These are phyloP conservation scores for Penaeus monodon DNA, from an alignment of 2,888 invertebrate genomes.

Conservation along the genomic window DNA sequence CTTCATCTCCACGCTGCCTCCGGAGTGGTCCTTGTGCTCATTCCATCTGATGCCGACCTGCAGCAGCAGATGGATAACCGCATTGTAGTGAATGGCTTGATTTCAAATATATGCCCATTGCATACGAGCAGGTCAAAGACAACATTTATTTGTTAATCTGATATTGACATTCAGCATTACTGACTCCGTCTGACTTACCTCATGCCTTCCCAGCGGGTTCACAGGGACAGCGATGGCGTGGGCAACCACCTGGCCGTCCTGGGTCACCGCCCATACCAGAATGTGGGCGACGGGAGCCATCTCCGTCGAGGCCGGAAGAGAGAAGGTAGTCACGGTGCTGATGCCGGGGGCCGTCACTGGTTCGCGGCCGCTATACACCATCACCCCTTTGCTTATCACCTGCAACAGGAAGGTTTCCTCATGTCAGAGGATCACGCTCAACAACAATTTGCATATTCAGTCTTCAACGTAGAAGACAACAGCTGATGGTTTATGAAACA, in stretches of 20 bases:
- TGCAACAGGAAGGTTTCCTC: constrained; percentile 65
- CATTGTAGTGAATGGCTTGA: not conserved
- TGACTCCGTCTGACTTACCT: constrained; percentile 68
- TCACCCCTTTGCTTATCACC: constrained; percentile 73
- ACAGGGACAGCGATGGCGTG: constrained; percentile 74
- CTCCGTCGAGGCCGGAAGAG: constrained; percentile 73
- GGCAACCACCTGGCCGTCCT: constrained; percentile 72
- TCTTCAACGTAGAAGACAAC: not conserved
- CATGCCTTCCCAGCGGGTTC: constrained; percentile 72
- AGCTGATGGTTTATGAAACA: not conserved
- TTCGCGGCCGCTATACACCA: constrained; percentile 70
- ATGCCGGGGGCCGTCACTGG: constrained; percentile 63
- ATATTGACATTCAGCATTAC: too few species aligned
- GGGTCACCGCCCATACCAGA: constrained; percentile 72
- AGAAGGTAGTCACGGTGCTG: constrained; percentile 70
- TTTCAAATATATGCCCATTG: not conserved
- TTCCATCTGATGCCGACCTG: constrained; percentile 72
- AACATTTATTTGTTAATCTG: too few species aligned
- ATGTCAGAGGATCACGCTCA: not conserved
- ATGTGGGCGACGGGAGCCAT: constrained; percentile 73
- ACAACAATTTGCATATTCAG: not conserved
- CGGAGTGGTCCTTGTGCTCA: constrained; percentile 74
- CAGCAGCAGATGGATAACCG: not conserved
- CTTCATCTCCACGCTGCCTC: constrained; percentile 73
- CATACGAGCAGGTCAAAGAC: not conserved